These are phyloP conservation scores for Thelaira solivaga DNA, from an alignment of 2,888 invertebrate species.

Conservation along the genomic window DNA sequence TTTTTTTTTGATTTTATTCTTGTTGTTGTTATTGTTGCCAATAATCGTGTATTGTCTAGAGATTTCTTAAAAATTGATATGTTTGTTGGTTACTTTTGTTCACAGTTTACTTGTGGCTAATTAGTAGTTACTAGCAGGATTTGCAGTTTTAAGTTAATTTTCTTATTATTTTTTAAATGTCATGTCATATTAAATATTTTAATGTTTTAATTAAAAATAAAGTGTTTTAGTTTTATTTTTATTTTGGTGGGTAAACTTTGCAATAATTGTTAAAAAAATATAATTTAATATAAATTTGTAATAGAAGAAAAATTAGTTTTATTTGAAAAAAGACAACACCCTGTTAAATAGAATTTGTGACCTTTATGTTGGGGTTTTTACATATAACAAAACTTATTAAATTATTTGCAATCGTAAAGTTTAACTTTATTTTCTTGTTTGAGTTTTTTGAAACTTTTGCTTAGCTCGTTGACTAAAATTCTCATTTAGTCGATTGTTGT, in stretches of 20 bases:
- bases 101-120: constrained; percentile 32
- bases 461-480: too few species aligned
- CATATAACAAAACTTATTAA: too few species aligned
- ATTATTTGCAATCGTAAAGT: too few species aligned
- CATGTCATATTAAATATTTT: constrained; percentile 58
- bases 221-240: not conserved
- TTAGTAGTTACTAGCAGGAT: constrained; percentile 32
- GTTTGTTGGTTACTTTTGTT: constrained; percentile 29
- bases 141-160: constrained; percentile 22
- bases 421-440: too few species aligned
- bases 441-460: too few species aligned
- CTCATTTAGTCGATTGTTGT: too few species aligned
- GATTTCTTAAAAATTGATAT: constrained; percentile 59
- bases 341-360: not conserved
- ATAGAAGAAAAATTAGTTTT: not conserved
- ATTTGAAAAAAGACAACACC: not conserved
- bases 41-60: constrained; percentile 58
- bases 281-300: not conserved
- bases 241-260: too few species aligned
- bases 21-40: constrained; percentile 11
- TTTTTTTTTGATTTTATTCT: constrained; percentile 6
- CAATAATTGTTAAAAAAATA: not conserved
- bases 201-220: constrained; percentile 56
- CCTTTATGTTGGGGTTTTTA: not conserved
- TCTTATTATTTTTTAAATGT: constrained; percentile 48